A percentile compares a stretch with the other conserved stretches of the same genome.
phyloP scores from a whole-genome alignment of 2,888 invertebrate species.

The Ptychoptera contaminata region DNA sequence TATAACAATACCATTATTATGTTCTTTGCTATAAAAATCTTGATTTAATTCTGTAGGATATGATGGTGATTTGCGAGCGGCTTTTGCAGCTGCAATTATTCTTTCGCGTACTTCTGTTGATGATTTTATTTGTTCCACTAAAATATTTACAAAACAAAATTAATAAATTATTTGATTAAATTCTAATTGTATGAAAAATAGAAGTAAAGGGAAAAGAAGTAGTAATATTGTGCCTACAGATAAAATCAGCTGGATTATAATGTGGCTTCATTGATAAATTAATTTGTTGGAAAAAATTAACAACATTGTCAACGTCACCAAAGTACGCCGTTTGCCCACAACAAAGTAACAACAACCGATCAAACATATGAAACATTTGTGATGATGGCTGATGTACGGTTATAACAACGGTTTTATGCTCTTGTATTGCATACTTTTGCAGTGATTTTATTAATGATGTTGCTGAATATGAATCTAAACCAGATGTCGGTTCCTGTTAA shows the following conservation, averaged over 20 bases:
- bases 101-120: slow-evolving; percentile 48
- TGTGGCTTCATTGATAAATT: slow-evolving; percentile 57
- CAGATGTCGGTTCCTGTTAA: slow-evolving; percentile 72
- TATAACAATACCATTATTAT: slow-evolving; percentile 4
- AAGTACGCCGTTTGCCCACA: slow-evolving; percentile 63
- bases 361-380: slow-evolving; percentile 71
- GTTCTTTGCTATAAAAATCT: slow-evolving; percentile 7
- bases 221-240: slow-evolving; percentile 37
- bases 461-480: slow-evolving; percentile 66
- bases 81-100: slow-evolving; percentile 47
- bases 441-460: slow-evolving; percentile 55
- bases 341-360: slow-evolving; percentile 52
- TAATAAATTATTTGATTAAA: slow-evolving; percentile 1
- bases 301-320: slow-evolving; percentile 53
- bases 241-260: slow-evolving; percentile 75
- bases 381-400: slow-evolving; percentile 74
- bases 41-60: slow-evolving; percentile 38
- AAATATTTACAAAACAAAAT: slow-evolving; percentile 14
- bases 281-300: slow-evolving; percentile 53
- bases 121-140: slow-evolving; percentile 64
- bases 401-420: slow-evolving; percentile 62
- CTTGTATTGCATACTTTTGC: slow-evolving; percentile 55
- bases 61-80: slow-evolving; percentile 40
- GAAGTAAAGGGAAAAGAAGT: slow-evolving; percentile 13
- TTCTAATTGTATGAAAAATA: neutral